phyloP scores from a whole-genome alignment of 37 sponge, comb jelly and placozoan species.

The Axinella damicornis region DNA sequence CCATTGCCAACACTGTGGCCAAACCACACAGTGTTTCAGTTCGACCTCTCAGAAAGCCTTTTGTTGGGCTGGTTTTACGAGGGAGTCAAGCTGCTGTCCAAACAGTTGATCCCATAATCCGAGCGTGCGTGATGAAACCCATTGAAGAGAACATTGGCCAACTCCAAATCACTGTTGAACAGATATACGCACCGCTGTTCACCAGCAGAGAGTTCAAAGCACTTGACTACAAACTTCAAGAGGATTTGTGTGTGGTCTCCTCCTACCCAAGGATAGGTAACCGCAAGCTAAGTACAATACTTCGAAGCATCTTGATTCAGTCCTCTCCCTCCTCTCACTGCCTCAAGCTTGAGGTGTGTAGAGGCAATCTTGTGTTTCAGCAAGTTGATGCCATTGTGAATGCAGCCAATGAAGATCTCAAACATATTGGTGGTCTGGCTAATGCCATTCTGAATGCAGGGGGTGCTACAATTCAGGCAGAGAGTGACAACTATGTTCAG shows the following conservation, averaged over 20 bases:
- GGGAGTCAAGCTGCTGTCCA: slow-evolving; percentile 31
- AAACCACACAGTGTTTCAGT: slow-evolving; percentile 27
- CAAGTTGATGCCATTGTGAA: slow-evolving; percentile 78
- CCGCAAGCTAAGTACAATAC: slow-evolving; percentile 6
- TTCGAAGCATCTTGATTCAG: slow-evolving; percentile 15
- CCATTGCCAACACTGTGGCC: slow-evolving; percentile 26
- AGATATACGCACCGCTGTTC: not conserved
- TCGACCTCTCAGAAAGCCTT: slow-evolving; percentile 23
- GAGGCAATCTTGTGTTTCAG: slow-evolving; percentile 65
- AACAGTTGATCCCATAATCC: slow-evolving; percentile 23
- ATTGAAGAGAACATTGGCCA: slow-evolving; percentile 30
- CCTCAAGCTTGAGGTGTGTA: slow-evolving; percentile 52
- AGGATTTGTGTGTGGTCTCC: slow-evolving; percentile 27
- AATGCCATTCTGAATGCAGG: slow-evolving; percentile 74
- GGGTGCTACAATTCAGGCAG: slow-evolving; percentile 73
- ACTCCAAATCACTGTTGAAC: slow-evolving; percentile 2
- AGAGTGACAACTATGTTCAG: slow-evolving; percentile 43
- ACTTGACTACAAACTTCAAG: slow-evolving; percentile 25
- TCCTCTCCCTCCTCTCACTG: not conserved
- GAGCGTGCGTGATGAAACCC: not conserved
- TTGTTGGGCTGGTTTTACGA: slow-evolving; percentile 23
- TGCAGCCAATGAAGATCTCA: slow-evolving; percentile 83
- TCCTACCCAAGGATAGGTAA: slow-evolving; percentile 8
- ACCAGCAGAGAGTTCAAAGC: slow-evolving; percentile 35
- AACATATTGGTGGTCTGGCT: slow-evolving; percentile 82